Base-by-base conservation (phyloP, 2,888 invertebrate genomes). In the Liopterus haemorrhoidalis region DNA sequence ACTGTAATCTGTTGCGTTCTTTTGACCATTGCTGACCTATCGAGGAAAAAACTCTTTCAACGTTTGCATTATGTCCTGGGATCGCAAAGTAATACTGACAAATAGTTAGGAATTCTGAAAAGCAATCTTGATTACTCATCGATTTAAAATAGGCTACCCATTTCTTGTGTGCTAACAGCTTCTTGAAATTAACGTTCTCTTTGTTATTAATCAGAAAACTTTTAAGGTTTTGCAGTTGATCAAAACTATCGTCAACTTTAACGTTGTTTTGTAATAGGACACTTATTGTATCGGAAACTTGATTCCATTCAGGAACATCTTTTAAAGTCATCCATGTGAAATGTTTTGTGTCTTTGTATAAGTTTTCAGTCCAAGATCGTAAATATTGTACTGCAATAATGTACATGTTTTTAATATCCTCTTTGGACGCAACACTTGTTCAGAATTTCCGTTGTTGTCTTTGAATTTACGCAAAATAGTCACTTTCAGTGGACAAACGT, bases 341-440 rank as follows among this genome's bases (percentile, higher is more conserved):
- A 40, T 46, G 32, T 38, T 48, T 37, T 45, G 40, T 45, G 31
- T 40, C 44, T 40, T 38, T 44, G 33, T 24, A 46, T 19, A 46
- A 35, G 41, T 46, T 41, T 43, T 36, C 42, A 36, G 35, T 48
- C 27, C 48, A 45, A 39, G 48, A 46, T 32, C 27, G 44, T 40
- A 46, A 45, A 45, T 45, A 45, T 32, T 48, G 32, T 44, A 32
- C 36, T 44, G 48, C 45, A 46, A 48, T 48, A 40, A 45, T 48
- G 40, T 32, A 48, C 48, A 49, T 49, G 40, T 41, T 49, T 46
- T 41, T 49, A 21, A 46, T 46, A 41, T 46, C 36, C 38, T 46
- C 41, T 40, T 49, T 49, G 37, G 46, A 49, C 28, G 21, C 41
- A 41, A 19, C 28, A 45, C 49, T 32, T 46, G 41, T 22, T 44